Percentiles rank a stretch among this genome's conserved stretches.
Evolutionary conservation across 2,113 vertebrate genomes (phyloP).

Genomic region (Centrocercus urophasianus): DNA sequence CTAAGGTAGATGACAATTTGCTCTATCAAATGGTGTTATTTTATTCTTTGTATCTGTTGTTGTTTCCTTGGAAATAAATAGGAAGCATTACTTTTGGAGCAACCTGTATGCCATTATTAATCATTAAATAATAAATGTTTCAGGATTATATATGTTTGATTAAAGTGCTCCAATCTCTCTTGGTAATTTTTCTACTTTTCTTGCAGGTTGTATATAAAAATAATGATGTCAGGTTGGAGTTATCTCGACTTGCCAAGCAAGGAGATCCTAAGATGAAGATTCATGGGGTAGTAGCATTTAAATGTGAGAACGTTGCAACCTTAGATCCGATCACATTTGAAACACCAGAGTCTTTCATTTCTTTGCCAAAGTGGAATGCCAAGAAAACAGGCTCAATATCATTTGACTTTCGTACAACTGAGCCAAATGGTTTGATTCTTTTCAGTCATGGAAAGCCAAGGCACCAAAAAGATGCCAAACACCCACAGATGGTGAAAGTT

Average conservation of each 20-base stretch:
- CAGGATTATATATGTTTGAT: neutral
- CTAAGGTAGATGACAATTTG: neutral
- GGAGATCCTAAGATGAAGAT: slow-evolving; percentile 96
- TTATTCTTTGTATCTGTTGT: neutral
- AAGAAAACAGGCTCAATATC: slow-evolving; percentile 99
- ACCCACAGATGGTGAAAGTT: slow-evolving; percentile 92
- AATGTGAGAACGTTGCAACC: slow-evolving; percentile 97
- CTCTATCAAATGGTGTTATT: neutral
- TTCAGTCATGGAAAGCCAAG: slow-evolving; percentile 96
- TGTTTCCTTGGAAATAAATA: neutral
- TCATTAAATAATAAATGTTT: neutral
- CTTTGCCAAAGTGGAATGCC: slow-evolving; percentile 96
- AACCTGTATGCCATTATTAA: neutral
- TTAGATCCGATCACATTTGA: slow-evolving; percentile 98
- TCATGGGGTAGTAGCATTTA: slow-evolving; percentile 96
- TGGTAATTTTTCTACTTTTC: slow-evolving; percentile 36
- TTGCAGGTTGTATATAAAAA: slow-evolving; percentile 98
- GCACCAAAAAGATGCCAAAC: slow-evolving; percentile 93
- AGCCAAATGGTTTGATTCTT: slow-evolving; percentile 95
- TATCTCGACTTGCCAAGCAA: slow-evolving; percentile 93
- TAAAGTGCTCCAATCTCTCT: neutral
- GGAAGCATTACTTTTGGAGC: neutral
- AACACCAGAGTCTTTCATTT: slow-evolving; percentile 94
- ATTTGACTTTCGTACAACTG: slow-evolving; percentile 97
- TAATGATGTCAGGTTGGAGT: slow-evolving; percentile 94